phyloP scores from a whole-genome alignment of 1,140 invertebrate genomes.

The Dinothrombium tinctorium region DNA sequence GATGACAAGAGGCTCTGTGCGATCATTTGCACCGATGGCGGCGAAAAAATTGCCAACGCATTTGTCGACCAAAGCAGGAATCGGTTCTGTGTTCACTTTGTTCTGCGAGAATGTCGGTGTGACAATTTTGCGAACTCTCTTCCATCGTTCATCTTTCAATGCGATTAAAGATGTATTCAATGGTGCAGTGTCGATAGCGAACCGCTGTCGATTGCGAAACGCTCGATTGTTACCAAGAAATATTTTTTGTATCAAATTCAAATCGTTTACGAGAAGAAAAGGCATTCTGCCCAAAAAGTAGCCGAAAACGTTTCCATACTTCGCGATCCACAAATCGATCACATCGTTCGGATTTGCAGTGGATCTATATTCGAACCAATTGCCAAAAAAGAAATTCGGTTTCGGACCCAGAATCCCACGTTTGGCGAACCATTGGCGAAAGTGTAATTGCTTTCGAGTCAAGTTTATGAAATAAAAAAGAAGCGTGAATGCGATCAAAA shows the following conservation, averaged over 20 bases:
- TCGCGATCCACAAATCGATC: conserved; percentile 17
- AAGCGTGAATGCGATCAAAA: no score
- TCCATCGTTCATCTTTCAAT: conserved; percentile 1
- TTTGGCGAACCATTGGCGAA: no score
- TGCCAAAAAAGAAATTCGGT: conserved; percentile 20
- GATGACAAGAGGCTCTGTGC: not conserved
- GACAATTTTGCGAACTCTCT: not conserved
- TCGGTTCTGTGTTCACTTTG: not conserved
- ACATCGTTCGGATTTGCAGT: not conserved
- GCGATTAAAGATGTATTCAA: not conserved
- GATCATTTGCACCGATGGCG: conserved; percentile 10
- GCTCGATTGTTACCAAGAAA: conserved; percentile 10
- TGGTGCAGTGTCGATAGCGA: not conserved
- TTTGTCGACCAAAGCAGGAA: not conserved
- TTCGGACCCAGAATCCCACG: conserved; percentile 19
- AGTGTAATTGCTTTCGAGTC: no score
- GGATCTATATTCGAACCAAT: conserved; percentile 5
- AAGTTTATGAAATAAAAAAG: no score
- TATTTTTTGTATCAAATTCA: conserved; percentile 20
- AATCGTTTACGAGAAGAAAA: conserved; percentile 19
- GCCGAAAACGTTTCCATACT: conserved; percentile 21
- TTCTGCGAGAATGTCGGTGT: not conserved
- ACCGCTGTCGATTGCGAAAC: conserved; percentile 16
- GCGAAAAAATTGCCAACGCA: conserved; percentile 1
- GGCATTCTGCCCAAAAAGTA: conserved; percentile 20